Percentiles rank a stretch among this genome's conserved stretches.
phyloP scores from a whole-genome alignment of 2,888 invertebrate genomes.

The Anagyrus pseudococci region DNA sequence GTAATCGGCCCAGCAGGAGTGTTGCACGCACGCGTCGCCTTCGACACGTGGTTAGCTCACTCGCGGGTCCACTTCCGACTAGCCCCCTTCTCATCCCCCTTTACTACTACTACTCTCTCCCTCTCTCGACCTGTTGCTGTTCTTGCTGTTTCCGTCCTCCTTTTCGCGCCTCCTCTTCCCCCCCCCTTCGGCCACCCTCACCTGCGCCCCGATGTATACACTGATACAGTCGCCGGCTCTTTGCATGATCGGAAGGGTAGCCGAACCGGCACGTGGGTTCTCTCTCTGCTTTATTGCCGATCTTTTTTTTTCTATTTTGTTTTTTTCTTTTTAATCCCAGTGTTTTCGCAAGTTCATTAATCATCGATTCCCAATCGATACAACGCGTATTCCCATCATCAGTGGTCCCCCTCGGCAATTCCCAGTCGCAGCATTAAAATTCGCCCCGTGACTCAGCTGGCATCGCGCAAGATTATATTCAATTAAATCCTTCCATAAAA shows the following conservation, averaged over 20 bases:
- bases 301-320: not conserved
- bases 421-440: too few relatives aligned
- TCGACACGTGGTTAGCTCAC: not conserved
- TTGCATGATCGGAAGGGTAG: too few relatives aligned
- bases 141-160: not conserved
- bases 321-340: not conserved
- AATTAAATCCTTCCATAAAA: too few relatives aligned
- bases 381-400: too few relatives aligned
- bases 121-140: conserved; percentile 24
- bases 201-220: not conserved
- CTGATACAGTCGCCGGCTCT: too few relatives aligned
- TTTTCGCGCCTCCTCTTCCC: not conserved
- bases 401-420: too few relatives aligned
- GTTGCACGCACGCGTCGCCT: not conserved
- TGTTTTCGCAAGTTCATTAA: not conserved
- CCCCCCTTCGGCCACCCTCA: not conserved
- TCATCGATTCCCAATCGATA: too few relatives aligned
- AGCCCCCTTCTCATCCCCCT: not conserved
- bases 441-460: too few relatives aligned
- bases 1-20: too few relatives aligned
- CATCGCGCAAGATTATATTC: too few relatives aligned
- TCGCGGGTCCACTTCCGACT: conserved; percentile 5
- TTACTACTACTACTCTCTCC: conserved; percentile 9
- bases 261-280: too few relatives aligned
- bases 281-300: too few relatives aligned